Evolutionary conservation across 1,140 invertebrate genomes (phyloP), one percentile per base, ranked within the genome.

Genomic region (Cherax destructor): DNA sequence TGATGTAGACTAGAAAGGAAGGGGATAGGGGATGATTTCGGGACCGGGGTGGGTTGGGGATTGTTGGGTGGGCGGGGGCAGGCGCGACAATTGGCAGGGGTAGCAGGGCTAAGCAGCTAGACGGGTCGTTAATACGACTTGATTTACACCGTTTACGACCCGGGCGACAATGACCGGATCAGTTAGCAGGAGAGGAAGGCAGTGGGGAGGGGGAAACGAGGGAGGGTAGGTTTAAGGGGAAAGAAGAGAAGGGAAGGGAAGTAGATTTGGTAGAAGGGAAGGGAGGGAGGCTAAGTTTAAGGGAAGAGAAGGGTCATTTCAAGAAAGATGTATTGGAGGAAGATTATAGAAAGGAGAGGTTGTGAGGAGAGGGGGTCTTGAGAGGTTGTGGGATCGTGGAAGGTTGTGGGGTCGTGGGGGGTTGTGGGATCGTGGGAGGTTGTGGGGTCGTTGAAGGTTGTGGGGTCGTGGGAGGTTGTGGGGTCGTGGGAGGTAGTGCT

Each of bases 61-160:
- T 41, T 41, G 30, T 41, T 41, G 61, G 61, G 18, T 10, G 61
- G 61, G 61, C 4, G 61, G 18, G 61, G 18, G 61, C 0, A 18
- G 61, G 11, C 4, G 61, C 16, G 79, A 81, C 79, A 81, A 81
- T 56, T 56, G 56, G 21, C 79, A 4, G 50, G 69, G 69, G 18
- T 74, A n/a, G 69, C 6, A 30, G 69, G 69, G 5, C 61, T 74
- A 74, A 81, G 56, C 56, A 50, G 18, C 11, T 65, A 21, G 13
- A 65, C 30, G 13, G 16, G 50, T 81, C 79, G 79, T 81, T 81
- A 81, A 81, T 81, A 50, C 49, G 56, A 49, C 50, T 59, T 56
- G 79, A 81, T 81, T 81, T 81, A 81, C 50, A 56, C 56, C 50
- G 79, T 81, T 81, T 81, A 81, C 50, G 49, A 21, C 50, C 79